Percentiles rank a stretch among this genome's conserved stretches.
Conservation (phyloP, 1,140 invertebrate genomes). For the Drosophila saltans region DNA sequence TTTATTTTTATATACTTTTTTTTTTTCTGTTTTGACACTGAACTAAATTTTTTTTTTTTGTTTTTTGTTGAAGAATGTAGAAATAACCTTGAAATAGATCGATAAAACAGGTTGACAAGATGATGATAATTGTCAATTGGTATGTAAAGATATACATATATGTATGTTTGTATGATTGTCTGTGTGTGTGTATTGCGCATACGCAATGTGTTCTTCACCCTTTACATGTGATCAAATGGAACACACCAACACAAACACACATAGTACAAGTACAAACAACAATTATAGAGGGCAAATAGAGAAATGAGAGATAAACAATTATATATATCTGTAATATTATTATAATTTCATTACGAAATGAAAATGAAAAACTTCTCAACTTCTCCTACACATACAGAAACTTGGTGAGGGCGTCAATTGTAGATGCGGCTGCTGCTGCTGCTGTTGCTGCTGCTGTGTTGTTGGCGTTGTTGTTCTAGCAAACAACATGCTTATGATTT, state of each 20-base stretch:
- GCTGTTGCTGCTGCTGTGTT: constrained; percentile 40
- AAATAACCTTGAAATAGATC: constrained; percentile 50
- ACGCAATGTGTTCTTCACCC: constrained; percentile 45
- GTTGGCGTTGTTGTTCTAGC: constrained; percentile 56
- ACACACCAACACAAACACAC: constrained; percentile 1
- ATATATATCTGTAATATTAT: constrained; percentile 11
- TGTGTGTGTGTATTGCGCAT: constrained; percentile 51
- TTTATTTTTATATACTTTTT: constrained; percentile 11
- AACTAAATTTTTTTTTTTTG: constrained; percentile 53
- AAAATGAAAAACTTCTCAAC: constrained; percentile 46
- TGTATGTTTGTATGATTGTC: constrained; percentile 14
- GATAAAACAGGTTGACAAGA: constrained; percentile 60
- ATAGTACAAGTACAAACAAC: constrained; percentile 19
- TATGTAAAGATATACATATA: constrained; percentile 2
- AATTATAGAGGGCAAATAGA: constrained; percentile 36
- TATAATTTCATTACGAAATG: constrained; percentile 30
- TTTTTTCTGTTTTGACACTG: constrained; percentile 57
- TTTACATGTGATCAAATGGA: constrained; percentile 1
- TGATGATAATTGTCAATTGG: constrained; percentile 41
- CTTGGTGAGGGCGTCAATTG: constrained; percentile 42
- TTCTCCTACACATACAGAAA: constrained; percentile 57
- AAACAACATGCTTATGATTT: constrained; percentile 71
- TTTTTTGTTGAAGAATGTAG: constrained; percentile 40
- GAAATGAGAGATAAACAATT: constrained; percentile 51
- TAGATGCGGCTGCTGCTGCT: constrained; percentile 43